Base-by-base conservation (phyloP, 1,140 invertebrate genomes). In the Scaptomyza graminum region DNA sequence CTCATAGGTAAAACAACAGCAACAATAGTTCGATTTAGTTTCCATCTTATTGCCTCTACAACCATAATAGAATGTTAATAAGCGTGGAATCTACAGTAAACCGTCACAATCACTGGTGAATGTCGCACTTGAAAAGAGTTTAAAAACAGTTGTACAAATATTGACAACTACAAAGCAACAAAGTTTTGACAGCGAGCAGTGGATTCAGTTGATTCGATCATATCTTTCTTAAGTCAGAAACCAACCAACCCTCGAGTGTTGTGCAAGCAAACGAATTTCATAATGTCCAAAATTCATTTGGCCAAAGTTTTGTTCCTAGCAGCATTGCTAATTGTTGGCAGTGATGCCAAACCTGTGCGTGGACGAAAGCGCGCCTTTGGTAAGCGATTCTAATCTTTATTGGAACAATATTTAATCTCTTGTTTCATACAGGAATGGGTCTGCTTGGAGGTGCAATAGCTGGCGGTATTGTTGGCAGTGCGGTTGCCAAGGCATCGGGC, bases 141-240 rank as follows among this genome's bases (percentile, higher is more conserved):
- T 8, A 9, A 56, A 51, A 43, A 18, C 81, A 85, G 72, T 71
- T 85, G 82, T 47, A 39, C 61, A 71, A 81, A 85, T 87, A 82
- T 78, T 73, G 62, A 54, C 64, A 16, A 43, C 37, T 34, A 56
- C 39, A 41, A 54, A 67, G 60, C 43, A 9, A 9, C 65, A 74
- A 28, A 76, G 18, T 80, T 74, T 76, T 25, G 49, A 51, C 46
- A 44, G 11, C 16, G 49, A 41, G 9, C 62, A 65, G 64, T 11
- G 66, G 67, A 79, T 34, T 77, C 62, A 71, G 18, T 41, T 8
- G 3, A 41, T 41, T 1, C 3, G 37, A 41, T 41, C 37, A 41
- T 4, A 8, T n/a, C 31, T 56, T 70, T 60, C 60, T 54, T 16
- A 11, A 22, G 13, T 66, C 57, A 46, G 51, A 74, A 37, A 52